phyloP scores from a whole-genome alignment of 1,140 invertebrate species.

The Pseudomyrmex concolor region DNA sequence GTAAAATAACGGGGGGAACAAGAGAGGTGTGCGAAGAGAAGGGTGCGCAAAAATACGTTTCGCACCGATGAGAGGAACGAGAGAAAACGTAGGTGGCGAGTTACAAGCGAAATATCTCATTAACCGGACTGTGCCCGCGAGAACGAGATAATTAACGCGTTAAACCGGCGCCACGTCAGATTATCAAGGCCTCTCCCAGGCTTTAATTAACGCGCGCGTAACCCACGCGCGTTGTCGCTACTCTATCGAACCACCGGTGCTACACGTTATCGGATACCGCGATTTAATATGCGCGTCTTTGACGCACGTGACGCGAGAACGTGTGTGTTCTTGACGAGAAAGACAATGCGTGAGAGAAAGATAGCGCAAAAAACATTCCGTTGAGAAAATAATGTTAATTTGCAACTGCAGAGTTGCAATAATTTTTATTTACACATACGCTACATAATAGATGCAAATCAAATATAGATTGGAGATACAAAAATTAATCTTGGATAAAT shows the following conservation, averaged over 20 bases:
- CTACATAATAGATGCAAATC: no score
- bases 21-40: not conserved
- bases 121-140: constrained; percentile 67
- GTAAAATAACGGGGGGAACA: not conserved
- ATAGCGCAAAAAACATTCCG: not conserved
- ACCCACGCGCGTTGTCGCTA: constrained; percentile 75
- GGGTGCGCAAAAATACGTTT: constrained; percentile 33
- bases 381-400: not conserved
- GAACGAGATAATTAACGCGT: constrained; percentile 81
- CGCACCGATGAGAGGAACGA: constrained; percentile 47
- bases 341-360: not conserved
- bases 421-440: no score
- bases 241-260: constrained; percentile 69
- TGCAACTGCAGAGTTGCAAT: not conserved
- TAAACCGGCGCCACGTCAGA: constrained; percentile 74
- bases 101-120: constrained; percentile 67
- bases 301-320: not conserved
- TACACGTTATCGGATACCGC: constrained; percentile 61
- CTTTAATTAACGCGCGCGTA: constrained; percentile 74
- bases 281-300: not conserved
- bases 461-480: no score
- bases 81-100: constrained; percentile 75
- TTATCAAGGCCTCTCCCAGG: constrained; percentile 76
- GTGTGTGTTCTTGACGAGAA: not conserved
- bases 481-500: no score